These are phyloP conservation scores for Marmota flaviventris DNA, from an alignment of 2,113 vertebrate genomes.

Conservation along the genomic window DNA sequence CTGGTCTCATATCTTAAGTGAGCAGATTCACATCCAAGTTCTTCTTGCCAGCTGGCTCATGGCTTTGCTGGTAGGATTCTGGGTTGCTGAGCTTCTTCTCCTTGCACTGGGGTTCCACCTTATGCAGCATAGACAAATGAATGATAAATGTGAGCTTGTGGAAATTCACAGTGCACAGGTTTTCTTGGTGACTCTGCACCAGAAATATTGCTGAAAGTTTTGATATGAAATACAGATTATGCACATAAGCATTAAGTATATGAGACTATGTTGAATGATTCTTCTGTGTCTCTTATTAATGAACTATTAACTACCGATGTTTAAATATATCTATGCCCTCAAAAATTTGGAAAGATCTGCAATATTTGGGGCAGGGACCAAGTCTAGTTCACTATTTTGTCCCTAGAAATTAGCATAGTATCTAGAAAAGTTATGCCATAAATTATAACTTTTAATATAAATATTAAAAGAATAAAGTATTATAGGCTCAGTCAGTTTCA, in stretches of 20 bases:
- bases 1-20: background rate
- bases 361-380: background rate
- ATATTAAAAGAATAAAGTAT: background rate
- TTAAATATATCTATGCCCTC: background rate
- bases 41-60: background rate
- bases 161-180: slow-evolving; percentile 88
- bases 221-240: slow-evolving; percentile 83
- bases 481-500: background rate
- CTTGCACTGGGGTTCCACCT: background rate
- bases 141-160: slow-evolving; percentile 87
- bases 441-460: background rate
- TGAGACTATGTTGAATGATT: background rate
- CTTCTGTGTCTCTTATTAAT: background rate
- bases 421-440: background rate
- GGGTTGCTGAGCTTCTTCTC: slow-evolving; percentile 50
- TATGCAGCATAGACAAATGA: background rate
- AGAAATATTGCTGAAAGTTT: slow-evolving; percentile 89
- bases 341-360: background rate
- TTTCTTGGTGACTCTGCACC: slow-evolving; percentile 88
- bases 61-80: background rate
- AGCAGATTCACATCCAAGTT: background rate
- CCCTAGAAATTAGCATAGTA: background rate
- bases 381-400: background rate
- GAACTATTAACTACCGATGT: background rate
- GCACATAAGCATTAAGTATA: background rate